phyloP scores from a whole-genome alignment of 2,113 vertebrate genomes.

The Galemys pyrenaicus region DNA sequence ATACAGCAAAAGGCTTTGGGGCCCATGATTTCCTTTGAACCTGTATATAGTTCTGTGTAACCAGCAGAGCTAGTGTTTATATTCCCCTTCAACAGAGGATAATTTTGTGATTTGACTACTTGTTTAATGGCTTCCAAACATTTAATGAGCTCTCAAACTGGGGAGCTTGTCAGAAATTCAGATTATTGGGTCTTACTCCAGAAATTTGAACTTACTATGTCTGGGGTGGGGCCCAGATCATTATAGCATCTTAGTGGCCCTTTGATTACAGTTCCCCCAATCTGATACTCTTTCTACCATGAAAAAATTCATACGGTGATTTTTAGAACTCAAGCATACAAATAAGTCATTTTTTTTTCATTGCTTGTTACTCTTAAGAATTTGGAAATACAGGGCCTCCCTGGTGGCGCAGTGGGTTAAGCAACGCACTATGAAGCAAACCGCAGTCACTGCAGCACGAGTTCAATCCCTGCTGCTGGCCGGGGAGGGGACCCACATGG shows the following conservation, averaged over 20 bases:
- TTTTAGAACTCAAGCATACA: constrained; percentile 31
- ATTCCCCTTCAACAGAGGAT: not conserved
- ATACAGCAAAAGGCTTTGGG: not conserved
- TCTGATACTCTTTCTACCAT: not conserved
- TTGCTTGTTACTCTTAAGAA: constrained; percentile 37
- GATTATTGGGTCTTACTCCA: not conserved
- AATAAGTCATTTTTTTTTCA: constrained; percentile 49
- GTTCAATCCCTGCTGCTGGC: no score
- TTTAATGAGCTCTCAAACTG: constrained; percentile 39
- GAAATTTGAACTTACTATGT: not conserved
- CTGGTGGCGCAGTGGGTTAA: no score
- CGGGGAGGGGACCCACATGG: no score
- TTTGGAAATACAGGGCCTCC: constrained; percentile 54
- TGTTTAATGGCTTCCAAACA: not conserved
- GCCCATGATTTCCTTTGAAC: not conserved
- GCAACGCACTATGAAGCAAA: no score
- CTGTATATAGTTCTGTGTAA: not conserved
- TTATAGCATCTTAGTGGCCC: not conserved
- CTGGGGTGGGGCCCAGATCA: not conserved
- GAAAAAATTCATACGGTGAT: constrained; percentile 51
- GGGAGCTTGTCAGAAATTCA: not conserved
- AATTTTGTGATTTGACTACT: not conserved
- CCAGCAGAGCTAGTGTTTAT: not conserved
- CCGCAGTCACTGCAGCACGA: no score
- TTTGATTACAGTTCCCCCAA: not conserved